Conservation (phyloP, 2,888 invertebrate species). For the Spilarctia lutea region DNA sequence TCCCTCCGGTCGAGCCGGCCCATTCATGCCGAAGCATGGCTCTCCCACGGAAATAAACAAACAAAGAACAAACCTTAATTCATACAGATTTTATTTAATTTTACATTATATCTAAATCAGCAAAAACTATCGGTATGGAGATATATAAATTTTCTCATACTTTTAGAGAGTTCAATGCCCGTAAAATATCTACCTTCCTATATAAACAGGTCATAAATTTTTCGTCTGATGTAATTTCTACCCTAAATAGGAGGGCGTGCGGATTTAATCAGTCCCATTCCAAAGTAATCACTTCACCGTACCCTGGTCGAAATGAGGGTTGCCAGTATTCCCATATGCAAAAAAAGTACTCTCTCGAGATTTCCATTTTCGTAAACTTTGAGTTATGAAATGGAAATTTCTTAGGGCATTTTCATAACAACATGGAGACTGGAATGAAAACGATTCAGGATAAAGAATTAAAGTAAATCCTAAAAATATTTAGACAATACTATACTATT, state of each 20-base stretch:
- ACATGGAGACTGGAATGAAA: background rate
- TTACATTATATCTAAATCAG: no score
- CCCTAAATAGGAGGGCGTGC: background rate
- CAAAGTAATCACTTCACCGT: conserved; percentile 15
- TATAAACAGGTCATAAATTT: background rate
- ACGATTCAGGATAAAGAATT: background rate
- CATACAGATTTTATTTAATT: no score
- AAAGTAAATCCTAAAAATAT: background rate
- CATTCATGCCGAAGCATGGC: no score
- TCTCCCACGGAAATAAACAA: no score
- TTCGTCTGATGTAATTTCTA: conserved; percentile 1
- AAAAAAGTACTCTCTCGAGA: background rate
- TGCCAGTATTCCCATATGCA: background rate
- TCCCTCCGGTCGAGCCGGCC: no score
- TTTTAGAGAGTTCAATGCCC: background rate
- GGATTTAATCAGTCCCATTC: conserved; percentile 3
- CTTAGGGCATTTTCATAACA: background rate
- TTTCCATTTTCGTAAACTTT: background rate
- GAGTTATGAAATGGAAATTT: background rate
- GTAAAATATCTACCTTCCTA: background rate
- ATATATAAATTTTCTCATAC: background rate
- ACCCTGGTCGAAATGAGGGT: conserved; percentile 4
- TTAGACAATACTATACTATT: background rate
- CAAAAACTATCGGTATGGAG: no score
- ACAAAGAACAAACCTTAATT: no score